Evolutionary conservation across 2,888 invertebrate genomes (phyloP), one percentile per base, ranked within the genome.

Genomic region (Pollenia griseotomentosa): DNA sequence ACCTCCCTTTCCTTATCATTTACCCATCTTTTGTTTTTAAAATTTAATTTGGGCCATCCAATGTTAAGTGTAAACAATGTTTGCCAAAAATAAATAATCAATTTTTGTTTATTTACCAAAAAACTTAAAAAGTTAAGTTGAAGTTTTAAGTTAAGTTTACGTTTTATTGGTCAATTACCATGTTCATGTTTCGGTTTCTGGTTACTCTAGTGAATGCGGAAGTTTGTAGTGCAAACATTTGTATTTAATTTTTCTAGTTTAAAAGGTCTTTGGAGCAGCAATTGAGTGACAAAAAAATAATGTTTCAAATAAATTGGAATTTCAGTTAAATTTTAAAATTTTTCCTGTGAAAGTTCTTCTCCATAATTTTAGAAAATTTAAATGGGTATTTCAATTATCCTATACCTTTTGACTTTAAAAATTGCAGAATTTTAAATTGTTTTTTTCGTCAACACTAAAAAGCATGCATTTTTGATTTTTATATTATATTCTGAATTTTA

Each of bases 141-240:
- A n/a, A n/a, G n/a, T n/a, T n/a, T n/a, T n/a, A n/a, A n/a, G n/a
- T n/a, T n/a, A n/a, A n/a, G n/a, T n/a, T n/a, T n/a, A n/a, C n/a
- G n/a, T n/a, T n/a, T 86, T 83, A 83, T 79, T 86, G 65, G 53
- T 80, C 68, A 74, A 75, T 59, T 79, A 61, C 48, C 61, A 59
- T 73, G 66, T 82, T 65, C 42, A 44, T 44, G 12, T 70, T 68
- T 61, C 19, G 40, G 9, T 42, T 63, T 42, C n/a, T 63, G 14
- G 33, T 51, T n/a, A 51, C 14, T 33, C 3, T 40, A 33, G 59
- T 78, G 51, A 73, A 78, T 71, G 68, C 82, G 82, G 82, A 82
- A 74, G 68, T 59, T 70, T 63, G 48, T 23, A 57, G 10, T 73
- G 55, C 55, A 55, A 12, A 63, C 33, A 61, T 70, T 53, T 70